A percentile compares a stretch with the other conserved stretches of the same genome.
Conservation (phyloP, 2,888 invertebrate genomes). For the Julus scanicus region DNA sequence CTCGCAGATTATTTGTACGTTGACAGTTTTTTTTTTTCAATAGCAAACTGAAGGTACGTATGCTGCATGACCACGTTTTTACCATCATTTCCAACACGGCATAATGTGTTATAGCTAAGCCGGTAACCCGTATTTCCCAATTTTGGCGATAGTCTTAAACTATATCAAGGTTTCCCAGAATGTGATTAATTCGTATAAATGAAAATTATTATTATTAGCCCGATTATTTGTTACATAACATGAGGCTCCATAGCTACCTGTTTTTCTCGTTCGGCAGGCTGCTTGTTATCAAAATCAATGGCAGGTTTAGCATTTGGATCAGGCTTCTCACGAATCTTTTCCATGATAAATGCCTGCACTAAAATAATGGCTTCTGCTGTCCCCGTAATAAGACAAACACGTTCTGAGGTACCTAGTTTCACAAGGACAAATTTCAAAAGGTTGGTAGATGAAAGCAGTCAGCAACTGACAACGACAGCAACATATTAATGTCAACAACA, state of each 20-base stretch:
- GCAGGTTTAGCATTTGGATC: slow-evolving; percentile 86
- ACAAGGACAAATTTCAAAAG: slow-evolving; percentile 37
- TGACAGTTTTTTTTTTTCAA: no score
- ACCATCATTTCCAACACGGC: no score
- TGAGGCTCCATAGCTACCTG: slow-evolving; percentile 70
- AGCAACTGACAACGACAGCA: not conserved
- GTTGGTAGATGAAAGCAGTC: slow-evolving; percentile 29
- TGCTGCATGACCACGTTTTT: no score
- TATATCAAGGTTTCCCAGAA: no score
- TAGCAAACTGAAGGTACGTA: no score
- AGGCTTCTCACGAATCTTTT: slow-evolving; percentile 94
- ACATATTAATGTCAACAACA: slow-evolving; percentile 53
- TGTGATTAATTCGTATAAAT: no score
- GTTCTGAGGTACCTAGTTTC: slow-evolving; percentile 85
- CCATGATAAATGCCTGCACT: slow-evolving; percentile 93
- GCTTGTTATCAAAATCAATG: slow-evolving; percentile 81
- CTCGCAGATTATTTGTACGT: no score
- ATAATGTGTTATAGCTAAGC: no score
- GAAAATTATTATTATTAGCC: not conserved
- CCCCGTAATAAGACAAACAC: slow-evolving; percentile 93
- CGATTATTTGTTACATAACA: not conserved
- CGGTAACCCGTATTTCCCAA: no score
- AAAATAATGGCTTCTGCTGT: slow-evolving; percentile 90
- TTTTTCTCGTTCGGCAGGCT: slow-evolving; percentile 85
- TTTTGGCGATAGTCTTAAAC: no score